Conservation (phyloP, 2,797 vertebrate genomes). For the Myoxocephalus aenaeus region DNA sequence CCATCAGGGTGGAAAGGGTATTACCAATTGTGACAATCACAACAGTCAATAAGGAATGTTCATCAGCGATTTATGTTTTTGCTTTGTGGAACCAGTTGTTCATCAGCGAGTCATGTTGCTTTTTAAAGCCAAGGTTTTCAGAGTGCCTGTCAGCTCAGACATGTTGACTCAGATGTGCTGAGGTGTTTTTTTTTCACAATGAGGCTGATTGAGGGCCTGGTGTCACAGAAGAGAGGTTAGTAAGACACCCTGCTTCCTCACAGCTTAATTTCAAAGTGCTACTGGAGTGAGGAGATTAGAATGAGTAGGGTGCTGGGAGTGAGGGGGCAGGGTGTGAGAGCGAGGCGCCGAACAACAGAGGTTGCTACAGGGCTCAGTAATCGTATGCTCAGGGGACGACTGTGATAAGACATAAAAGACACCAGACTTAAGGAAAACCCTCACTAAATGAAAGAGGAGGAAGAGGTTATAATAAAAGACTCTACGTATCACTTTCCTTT, state of each 20-base stretch:
- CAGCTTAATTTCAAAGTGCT: constrained; percentile 81
- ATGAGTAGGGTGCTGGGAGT: constrained; percentile 37
- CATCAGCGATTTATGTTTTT: neutral
- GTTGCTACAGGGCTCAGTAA: constrained; percentile 71
- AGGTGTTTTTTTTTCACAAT: constrained; percentile 58
- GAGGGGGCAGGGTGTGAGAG: constrained; percentile 61
- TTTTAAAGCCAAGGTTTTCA: constrained; percentile 37
- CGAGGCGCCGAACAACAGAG: constrained; percentile 67
- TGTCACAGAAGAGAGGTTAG: constrained; percentile 71
- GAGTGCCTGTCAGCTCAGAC: constrained; percentile 53
- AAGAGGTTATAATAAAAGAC: constrained; percentile 2
- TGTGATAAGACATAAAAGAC: constrained; percentile 57
- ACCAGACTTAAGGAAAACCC: constrained; percentile 47
- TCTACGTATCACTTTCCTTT: constrained; percentile 41
- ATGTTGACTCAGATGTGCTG: constrained; percentile 50
- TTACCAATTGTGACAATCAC: constrained; percentile 46
- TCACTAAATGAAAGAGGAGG: constrained; percentile 68
- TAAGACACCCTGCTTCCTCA: constrained; percentile 65
- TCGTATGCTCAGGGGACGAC: constrained; percentile 64
- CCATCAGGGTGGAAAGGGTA: neutral
- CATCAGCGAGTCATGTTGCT: constrained; percentile 2
- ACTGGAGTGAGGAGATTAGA: constrained; percentile 80
- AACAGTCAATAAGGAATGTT: neutral
- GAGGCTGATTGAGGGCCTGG: constrained; percentile 66
- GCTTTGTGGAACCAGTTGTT: neutral